These are phyloP conservation scores for Trichonephila inaurata DNA, from an alignment of 1,140 invertebrate species.

Conservation along the genomic window DNA sequence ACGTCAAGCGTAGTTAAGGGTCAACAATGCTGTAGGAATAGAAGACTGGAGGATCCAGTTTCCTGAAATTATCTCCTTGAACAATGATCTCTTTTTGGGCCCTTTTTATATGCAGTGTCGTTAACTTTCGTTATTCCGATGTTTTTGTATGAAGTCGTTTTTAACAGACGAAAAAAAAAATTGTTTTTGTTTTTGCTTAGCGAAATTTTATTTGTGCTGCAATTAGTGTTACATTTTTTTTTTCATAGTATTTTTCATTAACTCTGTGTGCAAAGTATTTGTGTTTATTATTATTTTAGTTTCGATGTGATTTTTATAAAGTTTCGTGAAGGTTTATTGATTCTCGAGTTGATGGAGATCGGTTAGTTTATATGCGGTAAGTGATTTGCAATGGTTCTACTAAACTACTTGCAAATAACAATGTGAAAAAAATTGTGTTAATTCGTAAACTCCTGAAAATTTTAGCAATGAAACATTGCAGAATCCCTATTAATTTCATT, in stretches of 20 bases:
- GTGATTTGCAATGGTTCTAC: not conserved
- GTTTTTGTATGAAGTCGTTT: not conserved
- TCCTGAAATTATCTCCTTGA: not conserved
- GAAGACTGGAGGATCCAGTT: not conserved
- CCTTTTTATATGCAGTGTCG: not conserved
- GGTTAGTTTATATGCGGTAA: too few relatives aligned
- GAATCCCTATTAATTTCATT: not conserved
- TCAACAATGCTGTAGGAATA: not conserved
- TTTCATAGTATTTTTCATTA: slow-evolving; percentile 23
- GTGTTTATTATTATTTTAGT: not conserved
- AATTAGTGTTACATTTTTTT: not conserved
- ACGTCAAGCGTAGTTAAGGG: not conserved
- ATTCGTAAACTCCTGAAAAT: too few relatives aligned
- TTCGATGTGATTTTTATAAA: slow-evolving; percentile 11
- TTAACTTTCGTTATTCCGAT: not conserved
- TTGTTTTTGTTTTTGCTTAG: slow-evolving; percentile 24
- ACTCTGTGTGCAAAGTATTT: slow-evolving; percentile 15
- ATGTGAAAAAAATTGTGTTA: not conserved
- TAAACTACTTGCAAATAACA: not conserved
- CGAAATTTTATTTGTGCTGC: slow-evolving; percentile 22
- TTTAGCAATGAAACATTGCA: not conserved
- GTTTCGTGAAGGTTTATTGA: not conserved
- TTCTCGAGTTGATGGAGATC: too few relatives aligned
- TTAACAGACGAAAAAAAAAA: not conserved
- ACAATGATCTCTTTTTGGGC: slow-evolving; percentile 14